Base-by-base conservation (phyloP, 1,140 invertebrate genomes). In the Aphaenogaster rudis region DNA sequence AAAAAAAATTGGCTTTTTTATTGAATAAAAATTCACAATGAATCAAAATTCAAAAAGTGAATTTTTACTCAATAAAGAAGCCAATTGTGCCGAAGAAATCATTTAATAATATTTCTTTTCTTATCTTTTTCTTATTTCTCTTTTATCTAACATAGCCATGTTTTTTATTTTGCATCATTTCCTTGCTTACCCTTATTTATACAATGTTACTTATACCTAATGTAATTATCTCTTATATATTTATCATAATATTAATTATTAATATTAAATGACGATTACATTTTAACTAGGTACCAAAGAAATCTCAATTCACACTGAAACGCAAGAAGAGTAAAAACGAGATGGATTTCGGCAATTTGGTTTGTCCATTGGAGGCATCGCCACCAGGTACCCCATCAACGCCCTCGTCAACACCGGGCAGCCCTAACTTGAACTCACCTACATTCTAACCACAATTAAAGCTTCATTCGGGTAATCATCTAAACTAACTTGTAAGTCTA, bases 301-400 rank as follows among this genome's bases (percentile, higher is more conserved):
- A 98, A 95, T 97, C 97, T 66, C 98, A 99, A 94, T 99, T 99
- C 95, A 98, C 98, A 1, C 94, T 99, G 89, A 98, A 98, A 93
- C 96, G 98, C 57, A 98, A 98, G 93, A 98, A 98, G 94, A 98
- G 97, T 89, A 98, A 97, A 94, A 97, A 96, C 74, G 98, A 99
- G 90, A 95, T 97, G 5, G 98, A 98, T 89, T 97, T 97, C 92
- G 97, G 97, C 36, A 98, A 98, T 92, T 96, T 98, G 86, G 97
- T 99, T 63, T 99, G 98, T 92, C 98, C 98, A 13, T 95, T 98
- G 94, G 97, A 97, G 94, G 95, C 96, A 92, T 96, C 96, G 91
- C 95, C 96, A 95, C 97, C 97, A 97, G 97, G 97, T 97, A 95
- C 95, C 88, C 94, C 95, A 90, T 94, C 93, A 91, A 92, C 93